Percentiles rank a stretch among this genome's conserved stretches.
Conservation (phyloP, 2,797 vertebrate species). For the Cuniculus paca region DNA sequence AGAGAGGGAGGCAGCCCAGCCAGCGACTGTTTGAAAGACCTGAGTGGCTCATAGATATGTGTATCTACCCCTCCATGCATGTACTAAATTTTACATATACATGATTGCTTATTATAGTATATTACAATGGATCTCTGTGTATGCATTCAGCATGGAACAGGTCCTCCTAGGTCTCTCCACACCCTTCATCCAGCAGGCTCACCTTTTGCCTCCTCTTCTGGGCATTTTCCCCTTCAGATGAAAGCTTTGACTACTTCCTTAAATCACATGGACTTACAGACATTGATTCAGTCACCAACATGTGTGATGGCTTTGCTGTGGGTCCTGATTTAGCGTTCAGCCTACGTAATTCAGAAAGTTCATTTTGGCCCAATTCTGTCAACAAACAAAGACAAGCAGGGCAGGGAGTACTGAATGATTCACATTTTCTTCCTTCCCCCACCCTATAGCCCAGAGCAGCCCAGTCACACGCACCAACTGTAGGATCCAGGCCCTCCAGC, state of each 20-base stretch:
- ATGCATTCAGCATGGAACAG: not conserved
- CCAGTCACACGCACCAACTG: not conserved
- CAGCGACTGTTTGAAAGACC: constrained; percentile 50
- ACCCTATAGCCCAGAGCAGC: not conserved
- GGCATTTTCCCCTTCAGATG: not conserved
- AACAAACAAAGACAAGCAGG: not conserved
- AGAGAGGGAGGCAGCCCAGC: not conserved
- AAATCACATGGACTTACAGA: not conserved
- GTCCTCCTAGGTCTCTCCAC: not conserved
- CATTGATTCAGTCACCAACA: not conserved
- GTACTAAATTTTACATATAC: not conserved
- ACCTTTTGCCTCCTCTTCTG: not conserved
- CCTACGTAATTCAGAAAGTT: not conserved
- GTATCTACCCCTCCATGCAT: not conserved
- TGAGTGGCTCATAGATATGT: not conserved
- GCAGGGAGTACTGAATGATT: not conserved
- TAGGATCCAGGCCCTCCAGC: not conserved
- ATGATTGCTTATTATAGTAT: not conserved
- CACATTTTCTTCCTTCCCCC: not conserved
- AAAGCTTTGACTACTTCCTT: not conserved
- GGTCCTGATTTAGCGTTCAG: not conserved
- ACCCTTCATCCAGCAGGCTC: not conserved
- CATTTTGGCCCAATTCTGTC: not conserved
- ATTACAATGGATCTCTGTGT: not conserved
- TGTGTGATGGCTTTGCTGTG: not conserved